Base-by-base conservation (phyloP, 2,113 vertebrate species). In the Hippolais icterina region DNA sequence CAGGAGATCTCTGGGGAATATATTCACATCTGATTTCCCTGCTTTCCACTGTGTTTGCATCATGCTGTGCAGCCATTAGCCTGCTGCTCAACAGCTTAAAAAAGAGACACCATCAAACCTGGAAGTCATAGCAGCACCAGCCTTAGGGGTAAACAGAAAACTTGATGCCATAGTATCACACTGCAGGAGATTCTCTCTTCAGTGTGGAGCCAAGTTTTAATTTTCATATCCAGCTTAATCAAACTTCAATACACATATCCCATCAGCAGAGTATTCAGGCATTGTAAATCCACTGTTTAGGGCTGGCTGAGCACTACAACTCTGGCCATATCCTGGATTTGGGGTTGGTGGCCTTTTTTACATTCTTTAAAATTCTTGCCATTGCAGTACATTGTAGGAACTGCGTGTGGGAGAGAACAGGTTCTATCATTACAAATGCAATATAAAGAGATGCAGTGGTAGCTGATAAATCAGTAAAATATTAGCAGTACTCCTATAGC, bases 111-210 rank as follows among this genome's bases (percentile, higher is more conserved):
- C 92, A 98, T 98, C 98, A 98, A 98, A 97, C 95, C 97, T 97
- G 89, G 93, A 94, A 98, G 97, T 97, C 97, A 95, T 94, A 96
- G 97, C 96, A 80, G 81, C 71, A 94, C 84, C 96, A 98, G 98
- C 98, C 98, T 98, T 97, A 97, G 98, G 98, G 98, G 96, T 98
- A 98, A 98, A 98, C 98, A 98, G 96, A 98, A 97, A 97, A 95
- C 97, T 97, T 89, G 94, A 91, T 98, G 97, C 97, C 93, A 91
- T 53, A 92, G 91, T 70, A 64, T 96, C 93, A 96, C 93, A 92
- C 98, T 81, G 95, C 66, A 23, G 96, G 95, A 97, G 94, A 87
- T 86, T 63, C 82, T 97, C 84, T 94, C 84, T 87, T 88, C 83
- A 93, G 37, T 78, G 96, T 84, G 88, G 57, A 97, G 84, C 82